Percentiles rank a stretch among this genome's conserved stretches.
phyloP scores from a whole-genome alignment of 2,797 vertebrate genomes.

The Pangasius mekongensis region DNA sequence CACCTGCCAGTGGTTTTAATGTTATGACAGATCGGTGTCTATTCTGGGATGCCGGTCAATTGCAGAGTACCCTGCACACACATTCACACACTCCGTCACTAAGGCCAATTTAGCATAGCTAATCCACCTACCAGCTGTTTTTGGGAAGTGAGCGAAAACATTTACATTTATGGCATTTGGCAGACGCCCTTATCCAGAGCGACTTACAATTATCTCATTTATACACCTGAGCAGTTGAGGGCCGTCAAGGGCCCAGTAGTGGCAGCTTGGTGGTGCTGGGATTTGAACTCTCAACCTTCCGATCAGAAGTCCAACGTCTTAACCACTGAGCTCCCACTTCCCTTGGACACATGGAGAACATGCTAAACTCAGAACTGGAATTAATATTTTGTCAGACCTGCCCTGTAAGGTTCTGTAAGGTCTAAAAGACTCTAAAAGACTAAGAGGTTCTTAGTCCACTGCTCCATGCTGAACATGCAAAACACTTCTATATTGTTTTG shows the following conservation, averaged over 20 bases:
- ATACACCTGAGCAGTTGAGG: no score
- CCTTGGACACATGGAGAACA: background rate
- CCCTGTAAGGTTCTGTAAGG: background rate
- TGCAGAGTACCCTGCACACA: background rate
- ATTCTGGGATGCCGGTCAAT: background rate
- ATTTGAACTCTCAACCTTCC: no score
- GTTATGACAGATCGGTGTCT: no score
- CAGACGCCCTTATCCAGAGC: no score
- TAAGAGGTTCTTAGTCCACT: background rate
- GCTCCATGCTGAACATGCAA: background rate
- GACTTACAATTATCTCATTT: no score
- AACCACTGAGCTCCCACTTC: no score
- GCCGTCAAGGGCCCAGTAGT: no score
- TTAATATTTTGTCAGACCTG: background rate
- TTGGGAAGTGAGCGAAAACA: background rate
- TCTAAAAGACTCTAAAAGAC: background rate
- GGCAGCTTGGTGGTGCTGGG: no score
- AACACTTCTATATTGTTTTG: background rate
- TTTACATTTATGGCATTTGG: no score
- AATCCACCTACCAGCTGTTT: background rate
- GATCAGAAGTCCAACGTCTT: no score
- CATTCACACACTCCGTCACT: background rate
- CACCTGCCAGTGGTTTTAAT: no score
- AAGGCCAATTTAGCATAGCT: background rate
- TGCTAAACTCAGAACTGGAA: background rate